Evolutionary conservation across 1,140 invertebrate genomes (phyloP), one percentile per base, ranked within the genome.

Genomic region (Pseudobourletiella spinata): DNA sequence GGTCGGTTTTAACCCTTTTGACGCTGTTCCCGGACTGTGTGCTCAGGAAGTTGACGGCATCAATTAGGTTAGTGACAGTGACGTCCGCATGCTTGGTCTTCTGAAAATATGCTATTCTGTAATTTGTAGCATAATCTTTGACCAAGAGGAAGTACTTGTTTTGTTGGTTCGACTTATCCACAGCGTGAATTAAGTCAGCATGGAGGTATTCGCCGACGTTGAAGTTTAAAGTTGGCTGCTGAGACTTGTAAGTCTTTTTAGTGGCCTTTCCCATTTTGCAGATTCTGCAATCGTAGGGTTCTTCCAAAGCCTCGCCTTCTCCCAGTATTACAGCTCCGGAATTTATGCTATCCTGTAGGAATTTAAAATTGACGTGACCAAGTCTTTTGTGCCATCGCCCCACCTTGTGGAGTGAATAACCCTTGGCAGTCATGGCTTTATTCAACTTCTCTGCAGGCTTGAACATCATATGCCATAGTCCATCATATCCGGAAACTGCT

Each of bases 1-100:
- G 32, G 32, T 60, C 46, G 1, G 28, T 29, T 20, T 24, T 35
- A 70, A 73, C 65, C 63, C 59, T 68, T 65, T 26, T 51, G 4
- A 62, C 18, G 3, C 42, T 14, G 28, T 51, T 59, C 2, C 59
- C 54, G 6, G 57, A 59, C 29, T 59, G 50, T 0, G 18, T 63
- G 8, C 29, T 35, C 3, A 35, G 11, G 20, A 39, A 39, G 29
- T 55, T 55, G 32, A 43, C 18, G 14, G 39, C 15, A 22, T 44
- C 35, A 24, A 44, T 43, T 8, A 42, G 14, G 8, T 57, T 25
- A 43, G 3, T n/a, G 6, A 20, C 32, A 15, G 42, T 57, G 4
- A 11, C 20, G 14, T 44, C 14, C 11, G 44, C 32, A 8, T 11
- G n/a, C n/a, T 55, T 55, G 15, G 4, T 35, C 30, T 55, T 39